Evolutionary conservation across 2,113 vertebrate species (phyloP).

Genomic region (Struthio camelus): DNA sequence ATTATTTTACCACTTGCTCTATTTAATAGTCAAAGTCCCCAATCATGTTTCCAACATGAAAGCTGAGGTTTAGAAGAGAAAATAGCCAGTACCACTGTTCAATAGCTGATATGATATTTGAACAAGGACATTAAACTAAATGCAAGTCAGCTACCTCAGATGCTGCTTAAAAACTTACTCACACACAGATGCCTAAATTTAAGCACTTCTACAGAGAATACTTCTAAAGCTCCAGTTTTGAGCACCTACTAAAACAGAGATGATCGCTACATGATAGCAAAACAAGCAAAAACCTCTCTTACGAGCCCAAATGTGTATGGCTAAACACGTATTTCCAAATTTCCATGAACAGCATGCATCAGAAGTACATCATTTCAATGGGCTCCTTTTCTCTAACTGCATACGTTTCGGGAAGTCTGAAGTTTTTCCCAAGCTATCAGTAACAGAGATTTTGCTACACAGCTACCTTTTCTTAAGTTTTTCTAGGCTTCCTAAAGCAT

Average conservation of each 20-base stretch:
- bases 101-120: no score
- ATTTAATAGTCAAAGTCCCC: not conserved
- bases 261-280: not conserved
- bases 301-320: fast-evolving
- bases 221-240: not conserved
- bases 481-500: not conserved
- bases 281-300: not conserved
- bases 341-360: not conserved
- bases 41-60: not conserved
- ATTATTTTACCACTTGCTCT: not conserved
- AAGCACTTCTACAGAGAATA: not conserved
- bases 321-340: not conserved
- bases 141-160: not conserved
- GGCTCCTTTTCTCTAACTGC: not conserved
- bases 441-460: not conserved
- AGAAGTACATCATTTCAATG: not conserved
- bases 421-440: not conserved
- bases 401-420: not conserved
- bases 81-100: not conserved
- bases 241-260: not conserved
- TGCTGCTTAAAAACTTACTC: not conserved
- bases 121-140: not conserved
- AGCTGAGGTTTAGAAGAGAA: not conserved
- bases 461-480: no score
- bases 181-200: not conserved